Evolutionary conservation across 2,113 vertebrate species (phyloP), one percentile per base, ranked within the genome.

Genomic region (Gavialis gangeticus): DNA sequence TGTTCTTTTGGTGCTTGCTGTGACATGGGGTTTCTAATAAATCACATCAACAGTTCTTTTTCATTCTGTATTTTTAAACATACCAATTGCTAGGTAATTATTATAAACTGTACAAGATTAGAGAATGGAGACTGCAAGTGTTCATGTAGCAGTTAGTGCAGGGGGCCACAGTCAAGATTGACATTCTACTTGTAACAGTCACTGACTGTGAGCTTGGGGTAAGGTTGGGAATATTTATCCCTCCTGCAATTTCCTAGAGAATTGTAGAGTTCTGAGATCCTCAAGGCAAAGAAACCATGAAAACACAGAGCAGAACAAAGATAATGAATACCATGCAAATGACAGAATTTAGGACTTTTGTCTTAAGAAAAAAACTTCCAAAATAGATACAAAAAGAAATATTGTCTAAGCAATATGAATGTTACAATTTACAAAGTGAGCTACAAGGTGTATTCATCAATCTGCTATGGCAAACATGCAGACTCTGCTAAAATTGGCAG

Each of bases 41-140:
- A 75, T n/a, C 64, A 58, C 5, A n/a, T 46, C 46, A n/a, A 16
- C 25, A 1, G 1, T 21, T 24, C 28, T 10, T 5, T 7, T 60
- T 24, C 25, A 30, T 22, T 24, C 25, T 16, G 6, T 28, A 62
- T 55, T 46, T 55, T 17, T 1, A 34, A 58, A 76, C 88, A 57
- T 37, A 34, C 56, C 37, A 16, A 15, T 9, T 3, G 16, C 62
- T 34, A 24, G 5, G 21, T n/a, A 18, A 59, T 46, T 46, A 75
- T 5, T 1, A 1, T 21, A 16, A 2, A 2, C 16, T 6, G 22
- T 6, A 75, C 28, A 6, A 78, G 25, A 37, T 37, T n/a, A 25
- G 10, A n/a, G 82, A 19, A 18, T 4, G 8, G 56, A 0, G 2
- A 5, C n/a, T 18, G 46, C 54, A 16, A 10, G 12, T 14, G 25